Conservation (phyloP, 2,888 invertebrate species). For the Drosophila nigritarsus region DNA sequence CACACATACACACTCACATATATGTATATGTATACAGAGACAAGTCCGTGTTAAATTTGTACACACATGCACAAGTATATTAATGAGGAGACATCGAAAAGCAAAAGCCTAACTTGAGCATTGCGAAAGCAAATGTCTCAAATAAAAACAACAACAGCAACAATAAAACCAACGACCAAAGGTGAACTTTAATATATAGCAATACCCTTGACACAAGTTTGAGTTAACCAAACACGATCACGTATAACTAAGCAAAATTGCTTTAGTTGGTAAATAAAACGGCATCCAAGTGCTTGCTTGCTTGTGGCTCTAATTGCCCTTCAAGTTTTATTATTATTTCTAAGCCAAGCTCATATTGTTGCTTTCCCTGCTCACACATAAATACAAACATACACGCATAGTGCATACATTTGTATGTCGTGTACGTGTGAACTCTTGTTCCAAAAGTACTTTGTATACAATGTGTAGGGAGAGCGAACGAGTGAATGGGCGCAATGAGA, state of each 20-base stretch:
- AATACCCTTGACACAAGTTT: slow-evolving; percentile 58
- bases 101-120: slow-evolving; percentile 60
- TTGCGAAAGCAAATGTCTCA: slow-evolving; percentile 71
- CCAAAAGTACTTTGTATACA: slow-evolving; percentile 2
- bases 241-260: slow-evolving; percentile 21
- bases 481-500: slow-evolving; percentile 17
- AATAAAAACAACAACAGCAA: slow-evolving; percentile 42
- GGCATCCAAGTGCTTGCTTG: slow-evolving; percentile 8
- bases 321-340: slow-evolving; percentile 18
- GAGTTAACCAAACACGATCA: slow-evolving; percentile 22
- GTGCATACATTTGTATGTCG: not conserved
- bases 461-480: not conserved
- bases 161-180: slow-evolving; percentile 27
- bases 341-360: slow-evolving; percentile 7
- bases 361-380: slow-evolving; percentile 4
- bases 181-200: slow-evolving; percentile 44
- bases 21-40: not conserved
- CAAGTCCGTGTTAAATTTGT: slow-evolving; percentile 31
- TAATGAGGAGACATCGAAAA: slow-evolving; percentile 74
- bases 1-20: not conserved
- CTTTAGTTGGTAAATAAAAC: slow-evolving; percentile 18
- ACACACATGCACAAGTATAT: slow-evolving; percentile 55
- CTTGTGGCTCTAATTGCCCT: slow-evolving; percentile 7
- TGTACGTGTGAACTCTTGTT: slow-evolving; percentile 16
- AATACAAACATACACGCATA: slow-evolving; percentile 9